These are phyloP conservation scores for Apeltes quadracus DNA, from an alignment of 2,113 vertebrate genomes.

Conservation along the genomic window DNA sequence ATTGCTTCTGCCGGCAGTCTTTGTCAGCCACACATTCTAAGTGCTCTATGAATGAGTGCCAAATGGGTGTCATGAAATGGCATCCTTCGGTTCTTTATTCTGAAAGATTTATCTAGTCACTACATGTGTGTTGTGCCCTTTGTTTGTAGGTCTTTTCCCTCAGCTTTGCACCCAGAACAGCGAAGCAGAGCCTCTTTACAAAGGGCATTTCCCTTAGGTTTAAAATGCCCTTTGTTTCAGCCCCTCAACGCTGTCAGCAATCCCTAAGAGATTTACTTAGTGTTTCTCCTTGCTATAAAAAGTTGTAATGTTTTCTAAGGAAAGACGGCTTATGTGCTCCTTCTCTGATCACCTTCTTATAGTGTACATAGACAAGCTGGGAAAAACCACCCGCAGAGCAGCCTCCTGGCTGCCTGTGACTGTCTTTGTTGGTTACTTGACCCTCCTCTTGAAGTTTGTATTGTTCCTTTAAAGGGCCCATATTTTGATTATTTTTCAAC, in stretches of 20 bases:
- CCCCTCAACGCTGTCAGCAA: background rate
- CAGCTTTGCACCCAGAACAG: background rate
- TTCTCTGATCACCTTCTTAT: constrained; percentile 1
- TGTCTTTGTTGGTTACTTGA: background rate
- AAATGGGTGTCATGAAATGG: background rate
- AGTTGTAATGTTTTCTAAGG: background rate
- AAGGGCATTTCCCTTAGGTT: too few relatives aligned
- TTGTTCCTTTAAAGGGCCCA: too few relatives aligned
- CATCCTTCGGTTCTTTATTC: background rate
- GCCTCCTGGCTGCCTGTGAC: background rate
- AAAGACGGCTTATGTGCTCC: background rate
- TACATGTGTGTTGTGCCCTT: background rate
- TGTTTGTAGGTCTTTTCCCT: background rate
- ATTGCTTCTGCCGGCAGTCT: background rate
- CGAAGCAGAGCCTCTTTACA: background rate
- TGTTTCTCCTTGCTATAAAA: background rate
- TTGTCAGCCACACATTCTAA: background rate
- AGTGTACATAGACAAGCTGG: background rate
- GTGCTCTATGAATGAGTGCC: background rate
- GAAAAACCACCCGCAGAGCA: background rate
- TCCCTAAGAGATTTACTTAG: background rate
- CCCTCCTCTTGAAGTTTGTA: background rate
- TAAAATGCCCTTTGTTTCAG: background rate
- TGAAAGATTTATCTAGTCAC: background rate
- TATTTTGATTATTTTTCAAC: too few relatives aligned